Conservation (phyloP, 2,113 vertebrate species). For the Ceyx melanurus region DNA sequence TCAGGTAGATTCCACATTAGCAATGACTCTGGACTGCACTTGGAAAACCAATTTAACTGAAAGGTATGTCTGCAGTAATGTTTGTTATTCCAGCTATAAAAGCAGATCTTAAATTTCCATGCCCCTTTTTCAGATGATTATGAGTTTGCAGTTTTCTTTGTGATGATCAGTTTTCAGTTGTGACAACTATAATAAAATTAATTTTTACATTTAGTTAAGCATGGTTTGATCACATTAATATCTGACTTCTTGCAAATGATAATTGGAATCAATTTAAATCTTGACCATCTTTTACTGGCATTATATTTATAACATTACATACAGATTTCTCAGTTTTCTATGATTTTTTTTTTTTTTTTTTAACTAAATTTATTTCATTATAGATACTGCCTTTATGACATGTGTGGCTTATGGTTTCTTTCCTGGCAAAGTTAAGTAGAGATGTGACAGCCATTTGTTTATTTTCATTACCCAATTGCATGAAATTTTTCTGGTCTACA, state of each 20-base stretch:
- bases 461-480: not conserved
- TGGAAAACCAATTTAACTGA: not conserved
- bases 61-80: not conserved
- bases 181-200: not conserved
- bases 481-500: not conserved
- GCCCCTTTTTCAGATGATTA: not conserved
- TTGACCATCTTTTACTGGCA: not conserved
- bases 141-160: not conserved
- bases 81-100: not conserved
- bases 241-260: not conserved
- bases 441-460: not conserved
- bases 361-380: not conserved
- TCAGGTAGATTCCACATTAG: not conserved
- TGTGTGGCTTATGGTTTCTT: not conserved
- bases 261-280: not conserved
- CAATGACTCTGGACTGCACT: not conserved
- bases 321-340: not conserved
- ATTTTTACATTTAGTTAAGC: not conserved
- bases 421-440: not conserved
- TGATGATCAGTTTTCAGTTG: not conserved
- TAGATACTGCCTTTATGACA: not conserved
- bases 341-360: not conserved
- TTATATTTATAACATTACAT: not conserved
- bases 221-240: not conserved
- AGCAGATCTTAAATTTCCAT: not conserved